Evolutionary conservation across 2,888 invertebrate genomes (phyloP), one percentile per base, ranked within the genome.

Genomic region (Branchellion lobata): DNA sequence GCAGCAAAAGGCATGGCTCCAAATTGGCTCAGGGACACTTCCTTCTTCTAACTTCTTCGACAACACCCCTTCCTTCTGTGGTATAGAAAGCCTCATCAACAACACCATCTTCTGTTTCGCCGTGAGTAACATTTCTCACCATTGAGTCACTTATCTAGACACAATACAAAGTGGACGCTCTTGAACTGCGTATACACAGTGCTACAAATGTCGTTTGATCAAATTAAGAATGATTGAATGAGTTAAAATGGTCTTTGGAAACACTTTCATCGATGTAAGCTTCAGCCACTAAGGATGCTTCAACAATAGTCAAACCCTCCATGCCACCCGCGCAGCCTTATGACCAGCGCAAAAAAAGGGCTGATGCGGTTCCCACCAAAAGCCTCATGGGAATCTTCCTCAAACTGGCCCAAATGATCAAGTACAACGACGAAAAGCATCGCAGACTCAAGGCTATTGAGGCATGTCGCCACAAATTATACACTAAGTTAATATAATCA

Each of bases 371-470:
- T 21, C 77, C 77, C 61, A 65, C 65, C 14, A 77, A 77, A 29
- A 34, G 24, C 11, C 34, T 77, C 24, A 61, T 34, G 34, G 40
- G 29, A 21, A 47, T 77, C 0, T 77, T 51, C 27, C 29, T 77
- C 33, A 77, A 77, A 29, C 36, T 77, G 34, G 77, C 77, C 11
- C 77, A 77, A 65, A 77, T 77, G 77, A 77, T 77, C 77, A 77
- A 77, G 24, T 77, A 77, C 77, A 77, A 77, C 27, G 77, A 77
- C 0, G 77, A 77, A 53, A 77, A 77, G 40, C 47, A 61, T 24
- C 57, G 77, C 5, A 77, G 77, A 34, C 53, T 77, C 29, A 77
- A 77, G 33, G 31, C 77, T 24, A 77, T 77, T 33, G 77, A 77
- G 65, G 77, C 34, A 11, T 18, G 65, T 65, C 33, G 5, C n/a